Conservation (phyloP, 1,140 invertebrate genomes). For the Dendrolimus kikuchii region DNA sequence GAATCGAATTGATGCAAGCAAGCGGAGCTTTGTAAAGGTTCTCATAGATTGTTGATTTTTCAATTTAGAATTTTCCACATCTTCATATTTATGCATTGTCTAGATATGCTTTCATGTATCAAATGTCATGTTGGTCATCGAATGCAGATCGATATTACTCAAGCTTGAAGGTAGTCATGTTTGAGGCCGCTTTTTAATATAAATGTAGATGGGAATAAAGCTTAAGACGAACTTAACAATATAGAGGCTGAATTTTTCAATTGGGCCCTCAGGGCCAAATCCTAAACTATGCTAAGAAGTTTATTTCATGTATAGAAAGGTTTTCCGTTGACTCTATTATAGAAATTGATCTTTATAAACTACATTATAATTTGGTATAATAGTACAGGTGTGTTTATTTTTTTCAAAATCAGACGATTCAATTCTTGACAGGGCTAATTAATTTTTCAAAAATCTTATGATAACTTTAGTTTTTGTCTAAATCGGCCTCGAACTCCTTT, state of each 20-base stretch:
- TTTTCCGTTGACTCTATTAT: too few relatives aligned
- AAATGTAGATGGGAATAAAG: too few relatives aligned
- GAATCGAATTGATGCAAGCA: conserved; percentile 54
- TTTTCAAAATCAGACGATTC: too few relatives aligned
- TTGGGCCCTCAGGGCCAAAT: background rate
- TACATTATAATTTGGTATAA: background rate
- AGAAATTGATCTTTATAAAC: too few relatives aligned
- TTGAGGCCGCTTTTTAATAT: conserved; percentile 24
- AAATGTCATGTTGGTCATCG: conserved; percentile 21
- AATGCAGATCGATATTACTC: conserved; percentile 21
- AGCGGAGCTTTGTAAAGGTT: conserved; percentile 51
- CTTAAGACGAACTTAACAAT: conserved; percentile 9
- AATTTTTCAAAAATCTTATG: too few relatives aligned
- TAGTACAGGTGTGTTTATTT: background rate
- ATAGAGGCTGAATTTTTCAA: background rate
- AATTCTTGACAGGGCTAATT: too few relatives aligned
- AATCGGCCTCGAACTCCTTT: too few relatives aligned
- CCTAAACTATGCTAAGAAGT: too few relatives aligned
- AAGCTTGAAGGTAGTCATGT: conserved; percentile 24
- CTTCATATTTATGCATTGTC: conserved; percentile 59
- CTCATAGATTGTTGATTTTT: conserved; percentile 63
- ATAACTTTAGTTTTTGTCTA: too few relatives aligned
- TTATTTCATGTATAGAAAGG: too few relatives aligned
- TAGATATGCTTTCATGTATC: conserved; percentile 43
- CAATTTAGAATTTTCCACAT: conserved; percentile 32